These are phyloP conservation scores for Danio kyathit DNA, from an alignment of 2,797 vertebrate species.

Conservation along the genomic window DNA sequence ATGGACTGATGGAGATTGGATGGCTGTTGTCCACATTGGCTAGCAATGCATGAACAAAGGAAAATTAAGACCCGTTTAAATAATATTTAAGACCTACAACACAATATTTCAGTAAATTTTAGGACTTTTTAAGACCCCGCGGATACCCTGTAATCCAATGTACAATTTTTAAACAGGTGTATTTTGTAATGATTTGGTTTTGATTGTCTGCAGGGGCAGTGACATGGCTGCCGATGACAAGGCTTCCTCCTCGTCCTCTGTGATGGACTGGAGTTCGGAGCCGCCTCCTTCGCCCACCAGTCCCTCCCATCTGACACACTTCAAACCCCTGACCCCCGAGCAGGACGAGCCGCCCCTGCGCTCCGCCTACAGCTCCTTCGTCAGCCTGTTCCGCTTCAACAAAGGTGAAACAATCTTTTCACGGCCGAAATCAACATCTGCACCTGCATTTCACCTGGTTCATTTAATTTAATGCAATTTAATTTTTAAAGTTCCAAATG, in stretches of 20 bases:
- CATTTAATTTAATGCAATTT: background rate
- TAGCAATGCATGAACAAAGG: too few species aligned
- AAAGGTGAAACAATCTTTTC: conserved; percentile 81
- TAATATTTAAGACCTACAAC: too few species aligned
- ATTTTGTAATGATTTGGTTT: background rate
- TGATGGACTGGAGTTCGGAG: conserved; percentile 83
- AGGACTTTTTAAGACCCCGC: too few species aligned
- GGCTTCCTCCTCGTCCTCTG: conserved; percentile 83
- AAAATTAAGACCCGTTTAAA: too few species aligned
- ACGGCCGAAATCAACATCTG: background rate
- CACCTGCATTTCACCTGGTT: background rate
- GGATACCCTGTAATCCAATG: background rate
- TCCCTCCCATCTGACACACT: conserved; percentile 96
- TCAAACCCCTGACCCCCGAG: conserved; percentile 96
- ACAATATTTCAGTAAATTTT: too few species aligned
- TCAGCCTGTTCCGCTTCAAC: conserved; percentile 96
- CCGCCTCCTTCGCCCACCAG: conserved; percentile 86
- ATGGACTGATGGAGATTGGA: too few species aligned
- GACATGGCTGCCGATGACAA: conserved; percentile 96
- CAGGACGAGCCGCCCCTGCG: conserved; percentile 96
- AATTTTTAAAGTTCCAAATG: background rate
- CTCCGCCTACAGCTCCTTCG: conserved; percentile 97
- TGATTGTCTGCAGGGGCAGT: conserved; percentile 72
- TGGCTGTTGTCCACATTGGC: too few species aligned
- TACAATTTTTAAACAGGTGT: background rate